Evolutionary conservation across 1,140 invertebrate species (phyloP).

Genomic region (Argopecten irradians): DNA sequence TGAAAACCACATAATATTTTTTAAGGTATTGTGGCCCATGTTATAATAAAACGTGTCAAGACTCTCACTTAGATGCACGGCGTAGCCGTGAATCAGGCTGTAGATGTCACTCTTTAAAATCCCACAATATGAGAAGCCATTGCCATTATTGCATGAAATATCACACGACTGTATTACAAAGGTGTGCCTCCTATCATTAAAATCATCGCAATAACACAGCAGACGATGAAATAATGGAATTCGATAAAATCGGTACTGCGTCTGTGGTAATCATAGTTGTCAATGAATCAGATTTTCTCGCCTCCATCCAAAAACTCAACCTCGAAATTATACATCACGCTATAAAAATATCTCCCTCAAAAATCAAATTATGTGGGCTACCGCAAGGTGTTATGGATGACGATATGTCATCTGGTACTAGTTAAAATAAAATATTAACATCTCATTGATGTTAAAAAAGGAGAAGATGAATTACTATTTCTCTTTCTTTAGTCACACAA

Average conservation of each 20-base stretch:
- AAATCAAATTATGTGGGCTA: not conserved
- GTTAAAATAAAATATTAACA: too few relatives aligned
- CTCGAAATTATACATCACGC: not conserved
- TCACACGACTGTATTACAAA: not conserved
- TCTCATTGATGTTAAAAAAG: too few relatives aligned
- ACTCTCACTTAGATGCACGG: not conserved
- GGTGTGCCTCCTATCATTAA: not conserved
- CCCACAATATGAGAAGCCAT: not conserved
- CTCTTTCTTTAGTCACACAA: too few relatives aligned
- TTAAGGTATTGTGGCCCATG: not conserved
- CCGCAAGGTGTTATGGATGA: not conserved
- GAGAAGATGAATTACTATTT: too few relatives aligned
- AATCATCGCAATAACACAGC: not conserved
- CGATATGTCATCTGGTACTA: not conserved
- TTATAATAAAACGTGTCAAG: not conserved
- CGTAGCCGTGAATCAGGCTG: not conserved
- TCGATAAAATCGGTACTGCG: not conserved
- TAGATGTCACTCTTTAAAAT: not conserved
- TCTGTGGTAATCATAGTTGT: not conserved
- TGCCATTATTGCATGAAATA: not conserved
- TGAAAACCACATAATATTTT: not conserved
- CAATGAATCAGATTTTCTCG: constrained; percentile 10
- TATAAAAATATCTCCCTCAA: not conserved
- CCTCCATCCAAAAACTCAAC: not conserved
- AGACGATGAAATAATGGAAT: not conserved